These are phyloP conservation scores for Canis aureus DNA, from an alignment of 2,113 vertebrate genomes.

Conservation along the genomic window DNA sequence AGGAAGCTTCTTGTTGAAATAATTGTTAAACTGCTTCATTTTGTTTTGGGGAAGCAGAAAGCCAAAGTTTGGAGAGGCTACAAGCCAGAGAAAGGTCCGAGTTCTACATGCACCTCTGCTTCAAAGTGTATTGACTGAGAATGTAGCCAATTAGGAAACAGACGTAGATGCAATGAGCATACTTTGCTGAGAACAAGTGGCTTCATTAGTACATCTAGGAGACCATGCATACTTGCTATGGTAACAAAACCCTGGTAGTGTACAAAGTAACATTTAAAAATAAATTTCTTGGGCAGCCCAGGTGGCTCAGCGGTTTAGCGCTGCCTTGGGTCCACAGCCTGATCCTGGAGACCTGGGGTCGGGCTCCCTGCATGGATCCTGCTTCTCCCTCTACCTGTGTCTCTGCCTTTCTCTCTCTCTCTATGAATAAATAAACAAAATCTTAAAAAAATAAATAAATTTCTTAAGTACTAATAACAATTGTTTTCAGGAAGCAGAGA, in stretches of 20 bases:
- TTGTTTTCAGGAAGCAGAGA: slow-evolving; percentile 59
- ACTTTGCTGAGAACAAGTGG: background rate
- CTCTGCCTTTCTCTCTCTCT: no score
- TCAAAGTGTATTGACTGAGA: background rate
- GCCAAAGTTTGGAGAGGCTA: background rate
- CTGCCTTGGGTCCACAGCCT: no score
- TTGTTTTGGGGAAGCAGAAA: slow-evolving; percentile 18
- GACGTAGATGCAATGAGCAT: background rate
- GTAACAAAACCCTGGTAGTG: background rate
- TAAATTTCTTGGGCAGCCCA: background rate
- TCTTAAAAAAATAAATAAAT: background rate
- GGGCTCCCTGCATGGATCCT: no score
- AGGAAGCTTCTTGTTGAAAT: slow-evolving; percentile 32
- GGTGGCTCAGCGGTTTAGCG: no score
- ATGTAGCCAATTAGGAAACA: background rate
- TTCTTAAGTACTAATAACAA: background rate
- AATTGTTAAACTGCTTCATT: slow-evolving; percentile 17
- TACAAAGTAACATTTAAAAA: background rate
- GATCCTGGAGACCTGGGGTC: no score
- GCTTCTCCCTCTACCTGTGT: no score
- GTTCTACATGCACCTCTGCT: background rate
- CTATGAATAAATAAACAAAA: no score
- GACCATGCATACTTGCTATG: background rate
- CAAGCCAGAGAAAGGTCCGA: background rate
- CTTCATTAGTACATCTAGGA: background rate